Percentiles rank a stretch among this genome's conserved stretches.
These are phyloP conservation scores for Anguilla japonica DNA, from an alignment of 2,113 vertebrate species.

Conservation along the genomic window DNA sequence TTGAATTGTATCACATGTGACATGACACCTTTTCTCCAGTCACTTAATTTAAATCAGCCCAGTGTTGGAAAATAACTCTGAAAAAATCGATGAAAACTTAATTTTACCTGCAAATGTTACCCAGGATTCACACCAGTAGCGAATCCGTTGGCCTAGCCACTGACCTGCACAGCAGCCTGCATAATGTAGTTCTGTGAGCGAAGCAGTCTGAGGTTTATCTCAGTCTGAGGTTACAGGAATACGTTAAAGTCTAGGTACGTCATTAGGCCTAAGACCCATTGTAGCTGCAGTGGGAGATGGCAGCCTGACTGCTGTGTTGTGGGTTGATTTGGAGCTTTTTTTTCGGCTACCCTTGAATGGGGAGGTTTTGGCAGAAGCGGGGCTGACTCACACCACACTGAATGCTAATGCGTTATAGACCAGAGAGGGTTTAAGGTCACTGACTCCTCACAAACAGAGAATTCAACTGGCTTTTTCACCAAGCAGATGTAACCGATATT, in stretches of 20 bases:
- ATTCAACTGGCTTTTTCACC: constrained; percentile 60
- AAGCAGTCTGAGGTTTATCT: neutral
- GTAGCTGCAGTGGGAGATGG: neutral
- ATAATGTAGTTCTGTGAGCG: neutral
- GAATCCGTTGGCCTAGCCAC: neutral
- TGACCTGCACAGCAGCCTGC: neutral
- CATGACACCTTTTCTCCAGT: too few relatives aligned
- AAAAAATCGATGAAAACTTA: too few relatives aligned
- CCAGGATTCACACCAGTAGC: neutral
- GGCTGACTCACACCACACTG: neutral
- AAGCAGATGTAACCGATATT: constrained; percentile 63
- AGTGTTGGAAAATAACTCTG: too few relatives aligned
- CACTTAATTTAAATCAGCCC: too few relatives aligned
- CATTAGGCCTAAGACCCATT: neutral
- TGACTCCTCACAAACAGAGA: constrained; percentile 61
- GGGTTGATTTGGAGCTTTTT: neutral
- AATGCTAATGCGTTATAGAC: constrained; percentile 14
- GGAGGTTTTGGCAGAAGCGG: neutral
- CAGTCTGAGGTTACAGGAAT: too few relatives aligned
- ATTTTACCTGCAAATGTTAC: neutral
- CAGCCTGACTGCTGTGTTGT: neutral
- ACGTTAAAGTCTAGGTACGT: neutral
- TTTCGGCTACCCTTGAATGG: neutral
- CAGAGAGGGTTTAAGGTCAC: constrained; percentile 41
- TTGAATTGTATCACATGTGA: too few relatives aligned